Percentiles rank a stretch among this genome's conserved stretches.
Evolutionary conservation across 2,888 invertebrate species (phyloP).

Genomic region (Drosophila quinaria): DNA sequence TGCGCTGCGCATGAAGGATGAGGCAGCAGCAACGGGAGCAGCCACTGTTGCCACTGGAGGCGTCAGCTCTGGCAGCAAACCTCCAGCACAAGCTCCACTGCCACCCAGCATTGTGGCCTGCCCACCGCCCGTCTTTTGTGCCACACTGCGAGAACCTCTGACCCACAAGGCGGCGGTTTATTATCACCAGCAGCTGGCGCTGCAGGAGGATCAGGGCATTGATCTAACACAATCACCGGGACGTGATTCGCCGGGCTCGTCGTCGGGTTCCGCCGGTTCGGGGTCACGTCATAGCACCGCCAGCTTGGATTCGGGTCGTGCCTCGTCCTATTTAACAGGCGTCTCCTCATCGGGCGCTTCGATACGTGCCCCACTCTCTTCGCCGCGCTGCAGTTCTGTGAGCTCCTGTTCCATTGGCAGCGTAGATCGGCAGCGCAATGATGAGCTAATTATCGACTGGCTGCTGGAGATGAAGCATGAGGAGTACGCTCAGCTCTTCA

Average conservation of each 20-base stretch:
- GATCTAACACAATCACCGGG: constrained; percentile 97
- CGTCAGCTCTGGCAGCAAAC: constrained; percentile 50
- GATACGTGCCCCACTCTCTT: constrained; percentile 87
- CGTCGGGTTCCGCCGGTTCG: constrained; percentile 94
- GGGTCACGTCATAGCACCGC: constrained; percentile 96
- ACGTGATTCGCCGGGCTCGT: constrained; percentile 96
- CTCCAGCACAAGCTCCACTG: constrained; percentile 86
- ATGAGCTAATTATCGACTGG: constrained; percentile 98
- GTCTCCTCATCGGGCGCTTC: constrained; percentile 83
- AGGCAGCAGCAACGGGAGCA: constrained; percentile 28
- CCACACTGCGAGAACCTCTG: constrained; percentile 88
- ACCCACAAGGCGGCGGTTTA: constrained; percentile 92
- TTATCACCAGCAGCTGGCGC: constrained; percentile 92
- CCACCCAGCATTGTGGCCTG: constrained; percentile 82
- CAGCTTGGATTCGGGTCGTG: constrained; percentile 94
- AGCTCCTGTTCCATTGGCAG: constrained; percentile 92
- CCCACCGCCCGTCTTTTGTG: constrained; percentile 90
- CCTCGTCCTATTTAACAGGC: constrained; percentile 90
- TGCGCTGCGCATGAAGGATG: constrained; percentile 85
- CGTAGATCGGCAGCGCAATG: constrained; percentile 91
- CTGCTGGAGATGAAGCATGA: constrained; percentile 96
- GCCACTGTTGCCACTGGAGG: constrained; percentile 82
- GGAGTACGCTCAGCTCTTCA: constrained; percentile 97
- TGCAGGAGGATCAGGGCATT: constrained; percentile 95
- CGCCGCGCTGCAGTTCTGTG: constrained; percentile 89